phyloP scores from a whole-genome alignment of 2,888 invertebrate species.

The Morinoia aosen region DNA sequence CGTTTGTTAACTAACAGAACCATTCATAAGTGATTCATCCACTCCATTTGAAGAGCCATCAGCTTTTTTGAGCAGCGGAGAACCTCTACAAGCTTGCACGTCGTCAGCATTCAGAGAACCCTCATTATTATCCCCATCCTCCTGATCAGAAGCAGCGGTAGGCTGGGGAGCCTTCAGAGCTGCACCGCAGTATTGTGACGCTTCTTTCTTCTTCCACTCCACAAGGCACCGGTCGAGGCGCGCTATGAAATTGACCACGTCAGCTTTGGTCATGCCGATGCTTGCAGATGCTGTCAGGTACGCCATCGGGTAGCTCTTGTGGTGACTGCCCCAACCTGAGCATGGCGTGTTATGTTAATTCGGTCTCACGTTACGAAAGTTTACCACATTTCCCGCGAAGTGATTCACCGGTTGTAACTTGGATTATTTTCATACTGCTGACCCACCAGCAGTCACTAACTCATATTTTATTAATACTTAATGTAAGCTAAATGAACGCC shows the following conservation, averaged over 20 bases:
- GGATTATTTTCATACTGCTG: no score
- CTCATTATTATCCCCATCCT: neutral
- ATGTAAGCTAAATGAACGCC: no score
- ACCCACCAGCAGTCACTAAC: no score
- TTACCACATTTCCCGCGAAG: no score
- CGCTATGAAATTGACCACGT: constrained; percentile 80
- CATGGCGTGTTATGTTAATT: neutral
- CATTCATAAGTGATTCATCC: neutral
- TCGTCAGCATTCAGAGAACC: neutral
- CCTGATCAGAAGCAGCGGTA: neutral
- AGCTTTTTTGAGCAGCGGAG: neutral
- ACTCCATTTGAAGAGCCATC: neutral
- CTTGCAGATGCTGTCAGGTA: constrained; percentile 84
- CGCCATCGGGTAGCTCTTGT: constrained; percentile 75
- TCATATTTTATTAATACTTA: no score
- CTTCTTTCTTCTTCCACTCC: constrained; percentile 69
- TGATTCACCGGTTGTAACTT: no score
- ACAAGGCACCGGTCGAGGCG: constrained; percentile 77
- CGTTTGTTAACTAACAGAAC: neutral
- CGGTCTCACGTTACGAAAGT: constrained; percentile 56
- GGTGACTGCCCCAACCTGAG: constrained; percentile 82
- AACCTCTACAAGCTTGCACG: neutral
- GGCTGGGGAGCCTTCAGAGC: neutral
- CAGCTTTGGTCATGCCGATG: constrained; percentile 78
- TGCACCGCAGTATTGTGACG: neutral